These are phyloP conservation scores for Pogonomyrmex californicus DNA, from an alignment of 1,140 invertebrate genomes.

Conservation along the genomic window DNA sequence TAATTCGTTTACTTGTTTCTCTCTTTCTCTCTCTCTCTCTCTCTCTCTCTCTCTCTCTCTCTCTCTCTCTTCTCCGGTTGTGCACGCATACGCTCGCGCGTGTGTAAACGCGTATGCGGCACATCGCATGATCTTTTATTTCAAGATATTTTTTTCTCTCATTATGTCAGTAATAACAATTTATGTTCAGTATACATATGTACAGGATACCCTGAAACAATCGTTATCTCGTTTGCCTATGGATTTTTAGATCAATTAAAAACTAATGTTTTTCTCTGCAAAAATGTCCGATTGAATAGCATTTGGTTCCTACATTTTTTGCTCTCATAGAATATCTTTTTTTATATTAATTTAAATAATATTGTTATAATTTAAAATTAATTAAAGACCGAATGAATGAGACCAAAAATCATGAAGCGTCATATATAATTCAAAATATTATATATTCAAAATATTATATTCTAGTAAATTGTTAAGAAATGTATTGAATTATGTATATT, in stretches of 20 bases:
- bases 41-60: slow-evolving; percentile 31
- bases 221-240: neutral
- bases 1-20: slow-evolving; percentile 28
- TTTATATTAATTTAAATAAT: neutral
- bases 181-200: slow-evolving; percentile 48
- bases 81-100: slow-evolving; percentile 42
- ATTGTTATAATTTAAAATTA: neutral
- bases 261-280: neutral
- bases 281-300: neutral
- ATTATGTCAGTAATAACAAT: slow-evolving; percentile 46
- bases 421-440: neutral
- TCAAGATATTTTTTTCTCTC: slow-evolving; percentile 46
- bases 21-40: slow-evolving; percentile 34
- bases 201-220: slow-evolving; percentile 18
- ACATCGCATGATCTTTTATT: slow-evolving; percentile 83
- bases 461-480: neutral
- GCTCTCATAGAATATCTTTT: neutral
- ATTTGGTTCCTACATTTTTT: neutral
- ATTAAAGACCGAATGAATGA: neutral
- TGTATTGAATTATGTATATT: neutral
- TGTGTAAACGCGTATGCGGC: slow-evolving; percentile 43
- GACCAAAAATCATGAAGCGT: neutral
- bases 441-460: neutral
- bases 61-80: slow-evolving; percentile 3
- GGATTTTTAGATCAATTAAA: neutral